Evolutionary conservation across 1,140 invertebrate species (phyloP).

Genomic region (Neodiprion fabricii): DNA sequence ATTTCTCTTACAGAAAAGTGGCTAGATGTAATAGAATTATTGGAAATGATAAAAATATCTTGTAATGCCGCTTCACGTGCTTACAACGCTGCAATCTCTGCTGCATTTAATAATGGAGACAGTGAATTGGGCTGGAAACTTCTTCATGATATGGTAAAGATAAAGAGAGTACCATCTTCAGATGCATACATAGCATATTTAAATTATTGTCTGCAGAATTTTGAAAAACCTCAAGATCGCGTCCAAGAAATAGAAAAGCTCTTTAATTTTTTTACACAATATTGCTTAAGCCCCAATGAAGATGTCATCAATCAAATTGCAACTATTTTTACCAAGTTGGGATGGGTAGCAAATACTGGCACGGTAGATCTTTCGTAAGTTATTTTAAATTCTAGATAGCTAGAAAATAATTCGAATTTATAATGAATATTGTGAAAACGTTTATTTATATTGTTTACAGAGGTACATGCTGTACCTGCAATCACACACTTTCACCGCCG

Average conservation of each 20-base stretch:
- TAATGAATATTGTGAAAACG: too few relatives aligned
- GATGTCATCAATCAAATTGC: conserved; percentile 23
- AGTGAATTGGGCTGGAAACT: conserved; percentile 62
- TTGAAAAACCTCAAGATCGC: conserved; percentile 49
- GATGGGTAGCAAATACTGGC: conserved; percentile 47
- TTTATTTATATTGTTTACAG: conserved; percentile 51
- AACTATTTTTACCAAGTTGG: conserved; percentile 26
- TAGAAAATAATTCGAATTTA: too few relatives aligned
- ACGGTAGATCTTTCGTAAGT: conserved; percentile 25
- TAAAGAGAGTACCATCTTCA: conserved; percentile 32
- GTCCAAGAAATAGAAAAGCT: conserved; percentile 58
- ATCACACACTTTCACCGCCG: conserved; percentile 58
- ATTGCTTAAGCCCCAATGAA: conserved; percentile 28
- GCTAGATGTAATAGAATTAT: conserved; percentile 66
- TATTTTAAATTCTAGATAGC: too few relatives aligned
- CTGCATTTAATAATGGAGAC: conserved; percentile 65
- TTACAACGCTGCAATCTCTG: conserved; percentile 60
- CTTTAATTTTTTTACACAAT: conserved; percentile 51
- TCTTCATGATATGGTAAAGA: conserved; percentile 55
- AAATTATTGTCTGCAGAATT: conserved; percentile 56
- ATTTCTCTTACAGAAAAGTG: conserved; percentile 69
- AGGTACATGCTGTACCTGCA: conserved; percentile 69
- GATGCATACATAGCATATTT: conserved; percentile 56
- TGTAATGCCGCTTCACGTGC: conserved; percentile 40
- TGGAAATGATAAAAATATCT: conserved; percentile 65